Evolutionary conservation across 92 coral and sea anemone species (phyloP).

Genomic region (Palythoa grandis): DNA sequence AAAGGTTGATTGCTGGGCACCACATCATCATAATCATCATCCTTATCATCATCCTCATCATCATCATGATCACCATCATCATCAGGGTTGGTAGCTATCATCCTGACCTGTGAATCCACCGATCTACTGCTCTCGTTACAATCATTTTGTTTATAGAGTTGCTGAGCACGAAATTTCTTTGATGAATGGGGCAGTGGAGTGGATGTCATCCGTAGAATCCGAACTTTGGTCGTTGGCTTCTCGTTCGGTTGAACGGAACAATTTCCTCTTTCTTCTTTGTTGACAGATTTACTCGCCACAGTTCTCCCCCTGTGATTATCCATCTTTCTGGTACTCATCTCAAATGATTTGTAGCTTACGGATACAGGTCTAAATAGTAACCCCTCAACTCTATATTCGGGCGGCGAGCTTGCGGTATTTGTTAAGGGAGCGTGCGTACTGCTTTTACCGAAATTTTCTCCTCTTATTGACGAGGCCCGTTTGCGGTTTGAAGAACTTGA

Average conservation of each 20-base stretch:
- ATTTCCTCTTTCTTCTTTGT: not conserved
- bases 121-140: not conserved
- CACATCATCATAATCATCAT: not conserved
- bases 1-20: not conserved
- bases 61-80: too few species aligned
- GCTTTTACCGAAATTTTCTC: not conserved
- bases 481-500: not conserved
- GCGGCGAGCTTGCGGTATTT: not conserved
- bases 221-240: not conserved
- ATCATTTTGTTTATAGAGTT: not conserved
- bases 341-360: conserved; percentile 22
- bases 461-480: not conserved
- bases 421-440: not conserved
- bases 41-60: too few species aligned
- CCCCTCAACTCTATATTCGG: not conserved
- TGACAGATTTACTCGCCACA: not conserved
- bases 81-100: not conserved
- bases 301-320: not conserved
- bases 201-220: conserved; percentile 31
- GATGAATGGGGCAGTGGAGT: conserved; percentile 28
- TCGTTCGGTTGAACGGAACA: not conserved
- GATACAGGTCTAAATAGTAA: conserved; percentile 26
- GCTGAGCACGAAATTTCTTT: not conserved
- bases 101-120: not conserved
- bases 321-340: not conserved